A percentile compares a stretch with the other conserved stretches of the same genome.
These are phyloP conservation scores for Platichthys flesus DNA, from an alignment of 2,113 vertebrate species.

Conservation along the genomic window DNA sequence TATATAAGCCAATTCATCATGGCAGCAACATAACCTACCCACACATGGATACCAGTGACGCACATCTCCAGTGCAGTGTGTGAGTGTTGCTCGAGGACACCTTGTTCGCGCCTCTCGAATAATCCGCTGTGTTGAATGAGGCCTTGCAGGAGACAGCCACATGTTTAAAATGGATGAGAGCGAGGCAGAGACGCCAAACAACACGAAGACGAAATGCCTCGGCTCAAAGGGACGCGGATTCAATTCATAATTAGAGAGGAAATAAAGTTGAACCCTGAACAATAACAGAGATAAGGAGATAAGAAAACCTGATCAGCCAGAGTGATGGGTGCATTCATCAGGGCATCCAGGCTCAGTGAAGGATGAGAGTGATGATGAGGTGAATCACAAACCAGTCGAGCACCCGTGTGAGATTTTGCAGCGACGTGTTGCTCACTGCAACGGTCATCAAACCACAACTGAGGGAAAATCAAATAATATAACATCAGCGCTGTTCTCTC, in stretches of 20 bases:
- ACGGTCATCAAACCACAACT: neutral
- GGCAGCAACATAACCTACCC: slow-evolving; percentile 48
- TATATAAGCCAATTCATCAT: slow-evolving; percentile 56
- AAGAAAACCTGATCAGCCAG: neutral
- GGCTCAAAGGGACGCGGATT: neutral
- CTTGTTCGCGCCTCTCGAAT: slow-evolving; percentile 2
- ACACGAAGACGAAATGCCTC: neutral
- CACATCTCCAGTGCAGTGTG: slow-evolving; percentile 20
- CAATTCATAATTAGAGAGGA: neutral
- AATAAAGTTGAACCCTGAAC: neutral
- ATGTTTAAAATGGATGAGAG: slow-evolving; percentile 19
- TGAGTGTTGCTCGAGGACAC: slow-evolving; percentile 20
- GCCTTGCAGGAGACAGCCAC: slow-evolving; percentile 21
- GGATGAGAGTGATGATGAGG: neutral
- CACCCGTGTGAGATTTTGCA: neutral
- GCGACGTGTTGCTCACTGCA: neutral
- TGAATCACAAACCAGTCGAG: neutral
- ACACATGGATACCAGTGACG: slow-evolving; percentile 49
- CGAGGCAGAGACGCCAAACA: neutral
- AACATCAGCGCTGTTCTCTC: neutral
- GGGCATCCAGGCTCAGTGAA: neutral
- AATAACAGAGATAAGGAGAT: neutral
- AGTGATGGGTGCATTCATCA: neutral
- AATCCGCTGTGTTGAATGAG: slow-evolving; percentile 10
- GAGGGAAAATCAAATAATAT: neutral